Evolutionary conservation across 1,140 invertebrate genomes (phyloP).

Genomic region (Ips nitidus): DNA sequence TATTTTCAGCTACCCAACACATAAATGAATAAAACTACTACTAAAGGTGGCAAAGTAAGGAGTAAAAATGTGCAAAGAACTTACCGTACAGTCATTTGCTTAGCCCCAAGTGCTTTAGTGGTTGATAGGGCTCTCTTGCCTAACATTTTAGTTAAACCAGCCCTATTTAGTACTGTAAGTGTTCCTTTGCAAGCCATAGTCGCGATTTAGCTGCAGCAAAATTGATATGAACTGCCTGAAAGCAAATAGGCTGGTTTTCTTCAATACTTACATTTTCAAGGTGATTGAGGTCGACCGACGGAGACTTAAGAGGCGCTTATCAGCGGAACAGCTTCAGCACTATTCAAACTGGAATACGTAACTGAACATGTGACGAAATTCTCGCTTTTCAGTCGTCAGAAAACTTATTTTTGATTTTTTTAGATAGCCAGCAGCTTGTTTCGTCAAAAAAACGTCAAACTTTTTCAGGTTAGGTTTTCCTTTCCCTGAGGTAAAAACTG

Average conservation of each 20-base stretch:
- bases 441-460: slow-evolving; percentile 8
- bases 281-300: slow-evolving; percentile 32
- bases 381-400: slow-evolving; percentile 16
- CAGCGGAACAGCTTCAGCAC: slow-evolving; percentile 17
- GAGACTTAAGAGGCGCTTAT: slow-evolving; percentile 27
- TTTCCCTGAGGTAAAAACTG: too few relatives aligned
- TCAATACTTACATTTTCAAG: slow-evolving; percentile 26
- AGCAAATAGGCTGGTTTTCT: neutral
- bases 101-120: slow-evolving; percentile 58
- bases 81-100: slow-evolving; percentile 78
- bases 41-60: neutral
- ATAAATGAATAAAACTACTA: neutral
- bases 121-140: slow-evolving; percentile 58
- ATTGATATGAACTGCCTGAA: too few relatives aligned
- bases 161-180: slow-evolving; percentile 20
- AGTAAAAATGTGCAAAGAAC: neutral
- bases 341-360: slow-evolving; percentile 28
- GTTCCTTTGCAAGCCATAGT: slow-evolving; percentile 22
- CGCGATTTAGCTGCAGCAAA: neutral
- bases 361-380: slow-evolving; percentile 30
- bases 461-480: slow-evolving; percentile 1
- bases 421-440: neutral
- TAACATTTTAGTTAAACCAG: slow-evolving; percentile 28
- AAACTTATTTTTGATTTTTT: slow-evolving; percentile 21
- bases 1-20: neutral